Conservation (phyloP, 2,113 vertebrate genomes). For the Tetraodon nigroviridis region DNA sequence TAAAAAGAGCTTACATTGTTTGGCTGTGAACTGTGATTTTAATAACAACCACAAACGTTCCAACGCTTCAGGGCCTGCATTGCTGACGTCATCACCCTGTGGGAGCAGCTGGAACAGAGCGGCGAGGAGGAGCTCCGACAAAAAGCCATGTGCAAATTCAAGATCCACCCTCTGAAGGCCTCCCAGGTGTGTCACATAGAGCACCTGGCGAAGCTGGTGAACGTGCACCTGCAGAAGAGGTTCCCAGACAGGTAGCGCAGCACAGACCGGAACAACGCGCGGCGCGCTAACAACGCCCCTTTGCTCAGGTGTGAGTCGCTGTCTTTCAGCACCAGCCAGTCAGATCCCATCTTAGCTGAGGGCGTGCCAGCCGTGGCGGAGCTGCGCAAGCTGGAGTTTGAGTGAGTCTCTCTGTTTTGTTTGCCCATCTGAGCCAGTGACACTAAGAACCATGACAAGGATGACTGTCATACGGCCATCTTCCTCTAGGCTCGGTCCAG, state of each 20-base stretch:
- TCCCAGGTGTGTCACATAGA: conserved; percentile 80
- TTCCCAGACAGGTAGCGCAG: conserved; percentile 70
- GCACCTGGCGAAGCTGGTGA: conserved; percentile 79
- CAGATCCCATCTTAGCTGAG: conserved; percentile 47
- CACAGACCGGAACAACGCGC: background rate
- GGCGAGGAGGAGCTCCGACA: conserved; percentile 67
- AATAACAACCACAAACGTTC: background rate
- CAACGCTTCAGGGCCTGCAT: conserved; percentile 78
- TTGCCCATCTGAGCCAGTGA: background rate
- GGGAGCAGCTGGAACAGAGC: conserved; percentile 77
- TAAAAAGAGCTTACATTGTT: no score
- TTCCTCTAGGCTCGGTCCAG: conserved; percentile 73
- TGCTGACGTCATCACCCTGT: conserved; percentile 78
- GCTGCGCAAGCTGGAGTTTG: conserved; percentile 82
- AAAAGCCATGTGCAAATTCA: conserved; percentile 78
- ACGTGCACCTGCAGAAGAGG: conserved; percentile 74
- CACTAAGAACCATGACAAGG: background rate
- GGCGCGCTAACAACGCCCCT: background rate
- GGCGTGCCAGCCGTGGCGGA: conserved; percentile 82
- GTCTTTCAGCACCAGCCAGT: conserved; percentile 42
- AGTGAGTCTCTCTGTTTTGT: conserved; percentile 54
- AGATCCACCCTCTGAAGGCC: conserved; percentile 83
- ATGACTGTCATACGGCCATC: background rate
- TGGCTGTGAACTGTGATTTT: background rate
- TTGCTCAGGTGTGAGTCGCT: background rate